phyloP scores from a whole-genome alignment of 2,797 vertebrate genomes.

The Darevskia nairensis region DNA sequence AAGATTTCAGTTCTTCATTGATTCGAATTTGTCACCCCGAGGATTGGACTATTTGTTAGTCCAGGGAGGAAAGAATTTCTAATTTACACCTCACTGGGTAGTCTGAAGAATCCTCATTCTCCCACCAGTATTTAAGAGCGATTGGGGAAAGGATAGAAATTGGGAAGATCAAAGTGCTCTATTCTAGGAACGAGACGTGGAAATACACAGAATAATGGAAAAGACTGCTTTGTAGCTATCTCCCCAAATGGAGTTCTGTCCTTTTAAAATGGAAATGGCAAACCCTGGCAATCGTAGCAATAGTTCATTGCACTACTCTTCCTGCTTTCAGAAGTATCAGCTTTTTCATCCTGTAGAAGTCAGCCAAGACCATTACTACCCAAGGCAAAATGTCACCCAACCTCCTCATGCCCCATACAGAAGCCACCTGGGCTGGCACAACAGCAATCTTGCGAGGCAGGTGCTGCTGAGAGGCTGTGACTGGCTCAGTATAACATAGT shows the following conservation, averaged over 20 bases:
- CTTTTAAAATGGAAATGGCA: neutral
- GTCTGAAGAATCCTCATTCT: neutral
- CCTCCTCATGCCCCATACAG: too few relatives aligned
- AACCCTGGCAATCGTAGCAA: neutral
- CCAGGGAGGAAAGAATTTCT: neutral
- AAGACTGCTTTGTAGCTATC: neutral
- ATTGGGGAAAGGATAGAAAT: neutral
- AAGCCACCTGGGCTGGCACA: too few relatives aligned
- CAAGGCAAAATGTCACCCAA: too few relatives aligned
- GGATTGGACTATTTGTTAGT: neutral
- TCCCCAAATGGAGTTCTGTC: neutral
- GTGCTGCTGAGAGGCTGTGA: too few relatives aligned
- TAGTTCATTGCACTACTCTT: neutral
- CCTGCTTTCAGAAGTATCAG: too few relatives aligned
- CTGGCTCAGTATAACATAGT: too few relatives aligned
- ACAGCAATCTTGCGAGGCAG: too few relatives aligned
- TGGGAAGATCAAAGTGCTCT: neutral
- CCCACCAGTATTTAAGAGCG: neutral
- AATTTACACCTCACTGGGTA: neutral
- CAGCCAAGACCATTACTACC: too few relatives aligned
- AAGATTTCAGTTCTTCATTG: neutral
- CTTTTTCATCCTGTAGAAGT: neutral
- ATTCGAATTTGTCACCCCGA: neutral
- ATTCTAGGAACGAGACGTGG: neutral
- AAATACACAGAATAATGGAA: neutral